Percentiles rank a stretch among this genome's conserved stretches.
These are phyloP conservation scores for Gnathonemus echidnorhynchus DNA, from an alignment of 2,113 vertebrate genomes.

Conservation along the genomic window DNA sequence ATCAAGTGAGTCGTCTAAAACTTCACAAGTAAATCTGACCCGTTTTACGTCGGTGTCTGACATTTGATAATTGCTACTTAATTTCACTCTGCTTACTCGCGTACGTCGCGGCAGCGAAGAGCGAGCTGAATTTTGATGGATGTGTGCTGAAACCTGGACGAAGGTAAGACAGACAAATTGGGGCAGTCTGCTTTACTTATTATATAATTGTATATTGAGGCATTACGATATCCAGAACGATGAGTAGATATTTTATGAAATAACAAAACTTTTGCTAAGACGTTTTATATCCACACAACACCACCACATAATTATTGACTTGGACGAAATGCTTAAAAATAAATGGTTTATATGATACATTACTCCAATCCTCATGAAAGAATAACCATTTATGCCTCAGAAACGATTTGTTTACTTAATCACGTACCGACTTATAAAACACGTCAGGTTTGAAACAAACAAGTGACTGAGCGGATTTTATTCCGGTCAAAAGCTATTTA, in stretches of 20 bases:
- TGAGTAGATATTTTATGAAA: not conserved
- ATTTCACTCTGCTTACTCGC: not conserved
- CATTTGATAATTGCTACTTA: not conserved
- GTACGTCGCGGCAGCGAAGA: not conserved
- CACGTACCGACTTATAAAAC: not conserved
- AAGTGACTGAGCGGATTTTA: not conserved
- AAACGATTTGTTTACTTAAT: not conserved
- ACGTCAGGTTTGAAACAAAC: not conserved
- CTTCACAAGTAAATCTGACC: not conserved
- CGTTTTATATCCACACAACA: not conserved
- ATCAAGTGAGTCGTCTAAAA: not conserved
- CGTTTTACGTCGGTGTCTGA: not conserved
- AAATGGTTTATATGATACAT: not conserved
- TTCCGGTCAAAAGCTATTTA: not conserved
- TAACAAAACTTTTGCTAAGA: not conserved
- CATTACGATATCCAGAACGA: not conserved
- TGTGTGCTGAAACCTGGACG: not conserved
- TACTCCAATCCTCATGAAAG: not conserved
- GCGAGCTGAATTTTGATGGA: not conserved
- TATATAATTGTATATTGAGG: not conserved
- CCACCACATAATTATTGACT: not conserved
- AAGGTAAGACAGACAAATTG: not conserved
- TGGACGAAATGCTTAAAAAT: not conserved
- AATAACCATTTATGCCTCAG: not conserved
- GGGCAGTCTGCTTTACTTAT: not conserved